Percentiles rank a stretch among this genome's conserved stretches.
phyloP scores from a whole-genome alignment of 1,140 invertebrate genomes.

The Cepaea nemoralis region DNA sequence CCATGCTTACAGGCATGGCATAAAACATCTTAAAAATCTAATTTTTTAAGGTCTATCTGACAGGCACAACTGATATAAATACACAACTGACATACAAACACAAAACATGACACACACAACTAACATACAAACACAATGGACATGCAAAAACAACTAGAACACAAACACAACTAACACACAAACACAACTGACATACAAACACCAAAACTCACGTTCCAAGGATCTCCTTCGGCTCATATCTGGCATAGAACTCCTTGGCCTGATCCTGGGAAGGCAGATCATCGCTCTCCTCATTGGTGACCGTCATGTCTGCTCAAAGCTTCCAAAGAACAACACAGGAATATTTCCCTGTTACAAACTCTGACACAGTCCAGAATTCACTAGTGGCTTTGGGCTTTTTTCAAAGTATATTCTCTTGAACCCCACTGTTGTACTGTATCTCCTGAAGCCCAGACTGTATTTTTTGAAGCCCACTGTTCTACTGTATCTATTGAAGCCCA shows the following conservation, averaged over 20 bases:
- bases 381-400: too few species aligned
- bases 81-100: neutral
- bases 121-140: neutral
- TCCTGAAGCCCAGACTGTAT: too few species aligned
- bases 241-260: constrained; percentile 87
- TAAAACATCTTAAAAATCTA: too few species aligned
- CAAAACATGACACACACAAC: neutral
- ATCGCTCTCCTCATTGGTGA: constrained; percentile 56
- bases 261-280: constrained; percentile 59
- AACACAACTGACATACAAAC: neutral
- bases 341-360: too few species aligned
- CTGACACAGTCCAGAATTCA: too few species aligned
- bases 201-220: constrained; percentile 85
- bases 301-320: constrained; percentile 34
- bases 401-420: too few species aligned
- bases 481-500: too few species aligned
- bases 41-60: too few species aligned
- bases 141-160: neutral
- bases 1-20: too few species aligned
- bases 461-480: too few species aligned
- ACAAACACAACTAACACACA: neutral
- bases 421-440: too few species aligned
- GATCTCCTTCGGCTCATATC: constrained; percentile 98
- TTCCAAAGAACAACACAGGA: neutral
- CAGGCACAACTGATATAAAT: too few species aligned